Percentiles rank a stretch among this genome's conserved stretches.
phyloP scores from a whole-genome alignment of 2,797 vertebrate genomes.

The Eupleurogrammus muticus region DNA sequence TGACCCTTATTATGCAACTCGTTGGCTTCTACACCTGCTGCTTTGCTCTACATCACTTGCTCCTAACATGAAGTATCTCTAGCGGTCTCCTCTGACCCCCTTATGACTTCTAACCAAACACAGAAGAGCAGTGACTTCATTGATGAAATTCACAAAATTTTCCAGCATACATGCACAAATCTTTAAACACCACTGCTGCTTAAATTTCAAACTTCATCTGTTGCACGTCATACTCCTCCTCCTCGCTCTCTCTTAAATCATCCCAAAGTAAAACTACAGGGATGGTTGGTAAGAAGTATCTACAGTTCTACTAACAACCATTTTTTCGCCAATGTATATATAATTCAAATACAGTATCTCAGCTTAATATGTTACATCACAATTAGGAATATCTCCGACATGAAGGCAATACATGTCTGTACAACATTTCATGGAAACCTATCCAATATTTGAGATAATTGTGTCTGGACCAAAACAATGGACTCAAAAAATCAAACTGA shows the following conservation, averaged over 20 bases:
- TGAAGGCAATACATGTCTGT: too few relatives aligned
- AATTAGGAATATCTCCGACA: too few relatives aligned
- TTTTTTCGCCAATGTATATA: too few relatives aligned
- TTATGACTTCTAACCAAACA: background rate
- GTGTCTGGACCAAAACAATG: too few relatives aligned
- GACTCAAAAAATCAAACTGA: too few relatives aligned
- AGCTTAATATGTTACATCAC: too few relatives aligned
- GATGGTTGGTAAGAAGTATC: background rate
- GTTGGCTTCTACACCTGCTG: conserved; percentile 51
- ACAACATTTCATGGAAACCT: too few relatives aligned
- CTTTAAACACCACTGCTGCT: background rate
- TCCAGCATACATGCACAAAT: background rate
- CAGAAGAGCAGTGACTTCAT: background rate
- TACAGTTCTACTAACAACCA: background rate
- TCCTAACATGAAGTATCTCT: background rate
- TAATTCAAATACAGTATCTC: too few relatives aligned
- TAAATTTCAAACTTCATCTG: background rate
- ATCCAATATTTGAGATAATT: too few relatives aligned
- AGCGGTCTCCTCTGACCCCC: conserved; percentile 7
- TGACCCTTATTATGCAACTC: conserved; percentile 69
- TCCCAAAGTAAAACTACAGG: background rate
- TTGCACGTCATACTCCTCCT: background rate
- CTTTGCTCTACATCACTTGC: conserved; percentile 28
- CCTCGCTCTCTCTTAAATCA: background rate
- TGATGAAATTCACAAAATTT: background rate